Percentiles rank a stretch among this genome's conserved stretches.
These are phyloP conservation scores for Magallana gigas DNA, from an alignment of 1,140 invertebrate species.

Conservation along the genomic window DNA sequence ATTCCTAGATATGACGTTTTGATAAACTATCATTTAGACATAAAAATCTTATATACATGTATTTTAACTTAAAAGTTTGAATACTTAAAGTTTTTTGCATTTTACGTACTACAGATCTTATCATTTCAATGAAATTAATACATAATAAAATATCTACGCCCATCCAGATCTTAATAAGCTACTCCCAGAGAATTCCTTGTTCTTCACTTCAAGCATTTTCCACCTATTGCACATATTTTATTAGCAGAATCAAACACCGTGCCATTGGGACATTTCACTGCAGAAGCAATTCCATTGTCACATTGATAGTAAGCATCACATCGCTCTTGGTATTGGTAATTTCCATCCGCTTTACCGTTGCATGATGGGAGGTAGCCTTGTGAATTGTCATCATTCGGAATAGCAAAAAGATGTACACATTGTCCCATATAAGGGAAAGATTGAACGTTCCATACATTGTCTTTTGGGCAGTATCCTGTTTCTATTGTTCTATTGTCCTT, in stretches of 20 bases:
- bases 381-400: background rate
- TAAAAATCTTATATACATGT: no score
- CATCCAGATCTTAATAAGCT: no score
- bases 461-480: background rate
- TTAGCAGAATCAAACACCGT: background rate
- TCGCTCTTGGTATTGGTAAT: background rate
- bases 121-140: no score
- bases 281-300: background rate
- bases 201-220: background rate
- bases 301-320: conserved; percentile 8
- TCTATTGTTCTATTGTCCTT: background rate
- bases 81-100: no score
- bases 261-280: background rate
- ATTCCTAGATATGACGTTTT: no score
- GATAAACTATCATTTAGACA: no score
- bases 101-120: no score
- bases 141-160: no score
- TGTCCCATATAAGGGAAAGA: background rate
- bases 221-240: background rate
- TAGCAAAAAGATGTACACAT: background rate
- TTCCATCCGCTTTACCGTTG: background rate
- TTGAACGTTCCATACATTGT: background rate
- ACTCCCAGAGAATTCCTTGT: no score
- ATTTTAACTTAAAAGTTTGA: no score
- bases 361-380: background rate